A percentile compares a stretch with the other conserved stretches of the same genome.
phyloP scores from a whole-genome alignment of 35 echinoderm and acorn worm species.

The Hemicentrotus pulcherrimus region DNA sequence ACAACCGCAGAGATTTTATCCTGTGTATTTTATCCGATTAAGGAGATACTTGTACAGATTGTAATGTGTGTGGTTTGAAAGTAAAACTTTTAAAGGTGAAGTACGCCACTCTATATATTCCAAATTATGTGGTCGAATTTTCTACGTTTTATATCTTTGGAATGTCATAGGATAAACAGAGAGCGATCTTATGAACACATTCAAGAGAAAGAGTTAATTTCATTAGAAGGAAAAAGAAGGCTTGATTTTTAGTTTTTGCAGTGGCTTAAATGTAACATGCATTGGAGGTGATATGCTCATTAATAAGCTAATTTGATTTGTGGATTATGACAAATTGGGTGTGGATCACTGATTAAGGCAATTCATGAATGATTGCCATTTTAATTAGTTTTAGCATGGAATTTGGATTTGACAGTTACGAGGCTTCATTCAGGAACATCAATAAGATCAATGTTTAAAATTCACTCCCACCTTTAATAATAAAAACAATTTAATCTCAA shows the following conservation, averaged over 20 bases:
- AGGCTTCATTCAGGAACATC: not conserved
- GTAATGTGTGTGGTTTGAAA: constrained; percentile 4
- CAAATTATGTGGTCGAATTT: not conserved
- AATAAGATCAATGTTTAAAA: not conserved
- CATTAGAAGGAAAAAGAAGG: too few relatives aligned
- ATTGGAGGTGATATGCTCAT: too few relatives aligned
- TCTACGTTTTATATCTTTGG: not conserved
- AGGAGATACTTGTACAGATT: not conserved
- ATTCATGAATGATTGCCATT: not conserved
- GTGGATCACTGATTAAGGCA: not conserved
- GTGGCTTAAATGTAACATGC: too few relatives aligned
- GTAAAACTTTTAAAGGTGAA: not conserved
- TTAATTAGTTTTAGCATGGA: not conserved
- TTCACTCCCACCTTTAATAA: not conserved
- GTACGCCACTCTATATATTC: not conserved
- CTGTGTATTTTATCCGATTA: not conserved
- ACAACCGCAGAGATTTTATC: constrained; percentile 11
- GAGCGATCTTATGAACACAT: too few relatives aligned
- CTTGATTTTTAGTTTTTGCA: too few relatives aligned
- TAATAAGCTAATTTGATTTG: not conserved
- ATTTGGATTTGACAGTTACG: not conserved
- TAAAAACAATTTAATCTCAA: not conserved
- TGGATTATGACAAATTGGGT: not conserved
- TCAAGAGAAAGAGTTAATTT: too few relatives aligned
- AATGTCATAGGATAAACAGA: not conserved